phyloP scores from a whole-genome alignment of 2,113 vertebrate genomes.

The Crocuta crocuta region DNA sequence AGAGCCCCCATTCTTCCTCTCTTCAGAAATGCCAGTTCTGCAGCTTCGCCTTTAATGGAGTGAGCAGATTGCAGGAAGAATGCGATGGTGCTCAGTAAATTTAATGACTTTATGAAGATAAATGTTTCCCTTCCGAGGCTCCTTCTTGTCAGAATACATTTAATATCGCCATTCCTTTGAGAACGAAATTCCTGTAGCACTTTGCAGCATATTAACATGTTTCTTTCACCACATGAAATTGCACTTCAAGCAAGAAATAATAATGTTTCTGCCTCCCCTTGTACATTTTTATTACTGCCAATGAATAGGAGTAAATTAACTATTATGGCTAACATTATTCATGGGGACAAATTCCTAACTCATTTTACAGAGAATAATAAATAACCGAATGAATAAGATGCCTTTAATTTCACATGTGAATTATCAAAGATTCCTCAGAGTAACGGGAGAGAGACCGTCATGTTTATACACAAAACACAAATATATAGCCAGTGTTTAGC shows the following conservation, averaged over 20 bases:
- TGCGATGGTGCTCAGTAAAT: constrained; percentile 89
- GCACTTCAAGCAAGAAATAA: constrained; percentile 92
- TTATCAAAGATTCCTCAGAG: constrained; percentile 86
- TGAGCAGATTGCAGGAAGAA: constrained; percentile 90
- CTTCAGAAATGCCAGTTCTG: constrained; percentile 85
- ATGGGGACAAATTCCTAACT: constrained; percentile 89
- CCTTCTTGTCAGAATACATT: constrained; percentile 92
- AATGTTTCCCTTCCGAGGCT: constrained; percentile 91
- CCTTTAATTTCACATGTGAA: constrained; percentile 90
- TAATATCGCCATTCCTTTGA: constrained; percentile 90
- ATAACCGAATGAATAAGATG: constrained; percentile 90
- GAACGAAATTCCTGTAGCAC: constrained; percentile 90
- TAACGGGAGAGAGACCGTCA: constrained; percentile 66
- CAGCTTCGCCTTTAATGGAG: constrained; percentile 89
- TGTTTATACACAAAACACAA: constrained; percentile 81
- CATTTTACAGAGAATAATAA: constrained; percentile 90
- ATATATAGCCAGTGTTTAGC: constrained; percentile 67
- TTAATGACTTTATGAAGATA: constrained; percentile 94
- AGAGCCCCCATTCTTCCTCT: constrained; percentile 76
- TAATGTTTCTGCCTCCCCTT: constrained; percentile 90
- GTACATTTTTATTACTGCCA: constrained; percentile 91
- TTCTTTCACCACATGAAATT: constrained; percentile 91
- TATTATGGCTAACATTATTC: constrained; percentile 91
- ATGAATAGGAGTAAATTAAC: constrained; percentile 92
- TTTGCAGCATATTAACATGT: constrained; percentile 91